Base-by-base conservation (phyloP, 2,888 invertebrate species). In the Philereme vetulata region DNA sequence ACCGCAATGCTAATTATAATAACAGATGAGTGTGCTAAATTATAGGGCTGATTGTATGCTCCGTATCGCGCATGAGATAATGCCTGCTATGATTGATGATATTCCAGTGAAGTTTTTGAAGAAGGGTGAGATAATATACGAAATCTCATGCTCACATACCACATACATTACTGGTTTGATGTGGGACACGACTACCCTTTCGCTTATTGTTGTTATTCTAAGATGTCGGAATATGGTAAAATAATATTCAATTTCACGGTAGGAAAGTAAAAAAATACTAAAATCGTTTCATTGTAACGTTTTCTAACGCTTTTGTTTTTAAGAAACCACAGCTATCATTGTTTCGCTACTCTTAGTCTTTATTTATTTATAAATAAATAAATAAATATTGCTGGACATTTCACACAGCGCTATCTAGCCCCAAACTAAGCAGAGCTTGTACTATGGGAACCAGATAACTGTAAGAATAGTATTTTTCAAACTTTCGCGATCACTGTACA, bases 31-130 rank as follows among this genome's bases (percentile, higher is more conserved):
- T 71, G 68, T 74, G 76, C 72, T 76, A 71, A 74, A 76, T 74
- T 67, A 67, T 55, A 56, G 50, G 56, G 62, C 51, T 67, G 65
- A 69, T 66, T 64, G 69, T 47, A 40, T 50, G 53, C 68, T 72
- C 76, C 75, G 66, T 75, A 77, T 75, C 72, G 66, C 72, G 70
- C 65, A 72, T 48, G 70, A 82, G 84, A 86, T 86, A 82, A 81
- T 80, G 76, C 78, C 50, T 72, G 72, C 68, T 77, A 81, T 87
- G 88, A 90, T 88, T 88, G 86, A 90, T 90, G 83, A 76, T 71
- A 71, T 74, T 70, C 63, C 69, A 65, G 69, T 73, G 70, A 81
- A 82, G 73, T 83, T 81, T 77, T 72, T 73, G 74, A 75, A 70
- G 71, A 68, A 65, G 70, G 68, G 76, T 70, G 73, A 78, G 76